Evolutionary conservation across 2,113 vertebrate genomes (phyloP).

Genomic region (Tiliqua scincoides): DNA sequence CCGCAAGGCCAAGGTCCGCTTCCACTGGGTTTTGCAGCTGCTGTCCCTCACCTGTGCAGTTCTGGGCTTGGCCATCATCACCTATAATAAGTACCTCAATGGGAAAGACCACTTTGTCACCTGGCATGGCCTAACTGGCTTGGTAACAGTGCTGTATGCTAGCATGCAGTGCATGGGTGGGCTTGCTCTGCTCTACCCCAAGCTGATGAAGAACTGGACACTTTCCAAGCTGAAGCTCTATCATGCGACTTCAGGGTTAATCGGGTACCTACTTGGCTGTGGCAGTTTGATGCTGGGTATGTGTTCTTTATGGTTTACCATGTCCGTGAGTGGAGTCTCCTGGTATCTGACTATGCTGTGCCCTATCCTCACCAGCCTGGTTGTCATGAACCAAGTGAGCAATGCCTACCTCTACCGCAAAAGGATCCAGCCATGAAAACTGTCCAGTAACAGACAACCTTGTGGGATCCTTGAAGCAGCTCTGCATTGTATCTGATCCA

Average conservation of each 20-base stretch:
- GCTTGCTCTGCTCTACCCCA: slow-evolving; percentile 85
- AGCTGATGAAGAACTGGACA: slow-evolving; percentile 89
- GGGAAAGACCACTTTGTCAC: slow-evolving; percentile 89
- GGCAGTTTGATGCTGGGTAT: slow-evolving; percentile 88
- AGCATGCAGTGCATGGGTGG: slow-evolving; percentile 83
- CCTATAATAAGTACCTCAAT: slow-evolving; percentile 89
- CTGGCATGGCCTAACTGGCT: slow-evolving; percentile 88
- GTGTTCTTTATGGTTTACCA: slow-evolving; percentile 90
- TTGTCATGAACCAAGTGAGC: slow-evolving; percentile 95
- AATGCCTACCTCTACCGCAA: slow-evolving; percentile 90
- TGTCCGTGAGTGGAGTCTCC: slow-evolving; percentile 70
- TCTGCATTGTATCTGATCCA: neutral
- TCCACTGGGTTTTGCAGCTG: slow-evolving; percentile 91
- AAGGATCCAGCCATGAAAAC: slow-evolving; percentile 84
- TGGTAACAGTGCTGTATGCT: slow-evolving; percentile 80
- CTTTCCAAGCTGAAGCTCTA: slow-evolving; percentile 93
- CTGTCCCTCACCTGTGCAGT: slow-evolving; percentile 81
- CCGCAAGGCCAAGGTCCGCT: slow-evolving; percentile 85
- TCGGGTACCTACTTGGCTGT: slow-evolving; percentile 88
- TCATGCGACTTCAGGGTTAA: slow-evolving; percentile 88
- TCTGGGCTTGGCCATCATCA: slow-evolving; percentile 84
- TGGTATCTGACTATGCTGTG: slow-evolving; percentile 90
- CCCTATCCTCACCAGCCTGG: slow-evolving; percentile 82
- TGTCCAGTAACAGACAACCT: fast-evolving
- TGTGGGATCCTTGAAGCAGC: fast-evolving